Conservation (phyloP, 2,888 invertebrate species). For the Lysandra bellargus region DNA sequence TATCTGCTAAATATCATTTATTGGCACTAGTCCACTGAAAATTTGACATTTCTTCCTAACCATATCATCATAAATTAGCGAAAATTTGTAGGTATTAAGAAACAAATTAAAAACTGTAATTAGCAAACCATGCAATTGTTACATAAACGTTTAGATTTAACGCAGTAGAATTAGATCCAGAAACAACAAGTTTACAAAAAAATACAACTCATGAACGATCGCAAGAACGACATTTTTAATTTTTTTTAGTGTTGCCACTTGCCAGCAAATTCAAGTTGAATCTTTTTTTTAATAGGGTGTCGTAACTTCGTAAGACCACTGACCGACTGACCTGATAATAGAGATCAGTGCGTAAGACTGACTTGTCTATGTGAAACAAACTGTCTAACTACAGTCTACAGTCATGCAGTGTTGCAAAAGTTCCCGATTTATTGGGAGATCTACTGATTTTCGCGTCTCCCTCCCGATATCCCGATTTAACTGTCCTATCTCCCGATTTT, state of each 20-base stretch:
- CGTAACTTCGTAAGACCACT: no score
- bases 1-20: constrained; percentile 58
- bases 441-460: no score
- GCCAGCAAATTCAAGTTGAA: background rate
- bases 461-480: no score
- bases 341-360: no score
- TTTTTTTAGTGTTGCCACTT: background rate
- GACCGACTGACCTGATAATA: no score
- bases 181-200: background rate
- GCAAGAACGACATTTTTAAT: constrained; percentile 15
- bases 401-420: no score
- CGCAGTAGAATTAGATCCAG: background rate
- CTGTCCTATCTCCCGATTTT: no score
- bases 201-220: constrained; percentile 21
- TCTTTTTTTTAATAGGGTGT: no score
- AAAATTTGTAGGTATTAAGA: background rate
- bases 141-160: background rate
- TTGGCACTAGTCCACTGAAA: constrained; percentile 72
- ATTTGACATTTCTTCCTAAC: constrained; percentile 69
- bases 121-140: background rate
- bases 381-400: no score
- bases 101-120: background rate
- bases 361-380: no score
- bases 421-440: no score
- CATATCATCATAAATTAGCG: background rate